These are phyloP conservation scores for Chondrilla cf. caribensis DNA, from an alignment of 37 sponge, comb jelly and placozoan genomes.

Conservation along the genomic window DNA sequence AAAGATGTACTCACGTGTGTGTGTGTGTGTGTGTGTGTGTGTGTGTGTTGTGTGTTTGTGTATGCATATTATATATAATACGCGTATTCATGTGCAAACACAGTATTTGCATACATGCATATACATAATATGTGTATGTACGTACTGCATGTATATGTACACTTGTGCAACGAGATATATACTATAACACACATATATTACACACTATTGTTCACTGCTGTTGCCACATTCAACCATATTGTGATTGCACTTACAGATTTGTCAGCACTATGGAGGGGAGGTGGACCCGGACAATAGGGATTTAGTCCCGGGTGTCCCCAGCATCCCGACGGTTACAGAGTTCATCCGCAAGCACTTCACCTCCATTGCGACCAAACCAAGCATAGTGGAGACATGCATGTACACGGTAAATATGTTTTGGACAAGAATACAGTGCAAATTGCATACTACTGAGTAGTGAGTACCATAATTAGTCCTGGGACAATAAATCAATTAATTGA, in stretches of 20 bases:
- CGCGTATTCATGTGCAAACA: neutral
- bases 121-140: no score
- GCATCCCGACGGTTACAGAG: neutral
- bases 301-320: neutral
- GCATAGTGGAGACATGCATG: slow-evolving; percentile 61
- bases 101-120: neutral
- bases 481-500: no score
- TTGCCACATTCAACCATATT: neutral
- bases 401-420: slow-evolving; percentile 42
- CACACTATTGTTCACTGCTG: no score
- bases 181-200: no score
- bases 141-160: no score
- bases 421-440: neutral
- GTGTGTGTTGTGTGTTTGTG: neutral
- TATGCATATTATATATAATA: no score
- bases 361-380: slow-evolving; percentile 1
- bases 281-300: slow-evolving; percentile 32
- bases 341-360: slow-evolving; percentile 23
- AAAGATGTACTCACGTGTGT: neutral
- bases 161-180: no score
- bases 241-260: neutral
- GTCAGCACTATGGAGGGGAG: neutral
- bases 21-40: neutral
- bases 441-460: no score
- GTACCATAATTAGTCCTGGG: no score